Conservation (phyloP, 2,113 vertebrate genomes). For the Furnarius figulus region DNA sequence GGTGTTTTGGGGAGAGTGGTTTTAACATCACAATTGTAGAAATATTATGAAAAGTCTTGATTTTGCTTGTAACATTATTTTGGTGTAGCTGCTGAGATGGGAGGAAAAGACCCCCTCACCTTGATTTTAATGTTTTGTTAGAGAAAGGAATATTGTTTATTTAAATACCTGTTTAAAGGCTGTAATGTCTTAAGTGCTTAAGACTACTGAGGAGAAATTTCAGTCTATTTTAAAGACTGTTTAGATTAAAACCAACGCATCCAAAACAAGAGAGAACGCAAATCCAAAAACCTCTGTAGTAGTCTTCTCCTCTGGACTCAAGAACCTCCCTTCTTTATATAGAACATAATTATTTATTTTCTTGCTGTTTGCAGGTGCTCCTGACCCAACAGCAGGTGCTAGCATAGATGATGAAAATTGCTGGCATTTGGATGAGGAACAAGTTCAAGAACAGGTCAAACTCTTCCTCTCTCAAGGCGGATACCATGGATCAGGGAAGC, state of each 20-base stretch:
- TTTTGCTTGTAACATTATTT: neutral
- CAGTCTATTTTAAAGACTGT: neutral
- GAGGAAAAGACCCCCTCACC: neutral
- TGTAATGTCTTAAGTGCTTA: neutral
- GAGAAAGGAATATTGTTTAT: neutral
- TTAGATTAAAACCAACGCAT: neutral
- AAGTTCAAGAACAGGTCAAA: slow-evolving; percentile 98
- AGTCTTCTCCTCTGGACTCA: neutral
- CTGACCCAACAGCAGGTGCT: slow-evolving; percentile 95
- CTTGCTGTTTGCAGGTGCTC: slow-evolving; percentile 85
- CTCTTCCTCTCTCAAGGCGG: slow-evolving; percentile 96
- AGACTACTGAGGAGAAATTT: neutral
- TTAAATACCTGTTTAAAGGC: neutral
- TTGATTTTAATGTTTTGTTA: neutral
- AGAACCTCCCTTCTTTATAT: neutral
- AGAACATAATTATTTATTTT: slow-evolving; percentile 12
- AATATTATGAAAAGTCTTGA: neutral
- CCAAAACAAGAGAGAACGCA: neutral
- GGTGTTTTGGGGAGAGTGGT: neutral
- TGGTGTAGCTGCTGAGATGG: neutral
- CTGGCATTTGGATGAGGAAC: slow-evolving; percentile 98
- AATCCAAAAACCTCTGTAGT: neutral
- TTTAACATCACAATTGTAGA: neutral
- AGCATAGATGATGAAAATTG: slow-evolving; percentile 98
- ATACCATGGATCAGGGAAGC: slow-evolving; percentile 98